Evolutionary conservation across 37 sponge, comb jelly and placozoan genomes (phyloP).

Genomic region (Geodia barretti): DNA sequence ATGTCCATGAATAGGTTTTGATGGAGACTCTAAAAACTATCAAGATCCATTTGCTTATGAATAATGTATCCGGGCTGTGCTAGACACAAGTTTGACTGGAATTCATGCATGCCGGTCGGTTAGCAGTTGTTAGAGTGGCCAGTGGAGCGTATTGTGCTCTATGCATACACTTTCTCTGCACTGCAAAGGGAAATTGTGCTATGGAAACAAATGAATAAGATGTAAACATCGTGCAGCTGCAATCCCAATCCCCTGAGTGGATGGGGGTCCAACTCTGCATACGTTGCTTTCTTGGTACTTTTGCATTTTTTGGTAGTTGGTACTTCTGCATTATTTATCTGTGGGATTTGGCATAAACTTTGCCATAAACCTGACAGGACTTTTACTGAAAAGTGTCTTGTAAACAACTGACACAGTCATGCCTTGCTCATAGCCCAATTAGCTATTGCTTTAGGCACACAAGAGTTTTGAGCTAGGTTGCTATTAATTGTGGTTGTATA

Average conservation of each 20-base stretch:
- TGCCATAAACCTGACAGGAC: too few relatives aligned
- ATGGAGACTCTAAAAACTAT: not conserved
- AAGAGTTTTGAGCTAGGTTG: too few relatives aligned
- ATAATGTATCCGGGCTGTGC: not conserved
- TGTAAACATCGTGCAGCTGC: not conserved
- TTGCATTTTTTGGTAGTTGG: too few relatives aligned
- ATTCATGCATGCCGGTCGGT: not conserved
- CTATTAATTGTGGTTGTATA: not conserved
- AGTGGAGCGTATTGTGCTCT: not conserved
- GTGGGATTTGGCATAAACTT: too few relatives aligned
- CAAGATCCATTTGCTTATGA: not conserved
- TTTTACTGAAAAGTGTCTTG: too few relatives aligned
- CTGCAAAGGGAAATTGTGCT: not conserved
- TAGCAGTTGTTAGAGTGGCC: not conserved
- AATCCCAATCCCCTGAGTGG: too few relatives aligned
- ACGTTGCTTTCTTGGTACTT: too few relatives aligned
- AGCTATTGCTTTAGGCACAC: too few relatives aligned
- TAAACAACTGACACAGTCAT: too few relatives aligned
- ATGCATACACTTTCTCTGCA: not conserved
- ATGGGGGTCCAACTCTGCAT: too few relatives aligned
- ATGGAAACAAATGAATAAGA: slow-evolving; percentile 29
- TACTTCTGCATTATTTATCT: too few relatives aligned
- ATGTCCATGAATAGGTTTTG: not conserved
- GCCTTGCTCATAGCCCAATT: too few relatives aligned
- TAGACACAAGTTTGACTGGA: not conserved